Evolutionary conservation across 2,888 invertebrate species (phyloP), one percentile per base, ranked within the genome.

Genomic region (Sialis fuliginosa): DNA sequence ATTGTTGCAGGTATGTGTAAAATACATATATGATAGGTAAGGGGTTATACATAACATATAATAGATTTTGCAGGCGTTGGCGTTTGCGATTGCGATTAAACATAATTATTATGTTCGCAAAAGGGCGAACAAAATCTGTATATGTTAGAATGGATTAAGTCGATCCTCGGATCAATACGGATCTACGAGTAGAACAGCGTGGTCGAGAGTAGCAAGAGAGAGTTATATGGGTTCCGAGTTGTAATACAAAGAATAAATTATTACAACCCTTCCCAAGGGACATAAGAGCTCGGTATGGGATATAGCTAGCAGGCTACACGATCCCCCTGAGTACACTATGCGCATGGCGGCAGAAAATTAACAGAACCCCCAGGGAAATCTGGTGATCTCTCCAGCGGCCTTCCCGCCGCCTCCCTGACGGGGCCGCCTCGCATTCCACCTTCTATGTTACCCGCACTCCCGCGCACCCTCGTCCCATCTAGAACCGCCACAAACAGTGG

Each of bases 261-360:
- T 47, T 37, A 47, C 42, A 33, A 34, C 22, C 22, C 42, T 31
- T 47, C 47, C 47, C 42, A 34, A 40, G 47, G 42, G 47, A 42
- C 30, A 31, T 7, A 32, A 42, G 42, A 33, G 30, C n/a, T 42
- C 39, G 47, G 47, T 42, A 47, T 42, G 31, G 7, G n/a, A 37
- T n/a, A 37, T n/a, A 37, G 37, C n/a, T 6, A n/a, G 37, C 37
- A 10, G 39, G 45, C 45, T 39, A 45, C 32, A 32, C 35, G 39
- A 60, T 68, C 69, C 76, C 71, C 75, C 57, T 54, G 75, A 67
- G 77, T 68, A 75, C 72, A 74, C 69, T 78, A 75, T 76, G 77
- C 76, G 75, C 77, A 77, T 77, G 77, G 77, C 77, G 76, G 77
- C 77, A 77, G 77, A 78, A 78, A 78, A 78, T 78, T 77, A 77